Evolutionary conservation across 2,888 invertebrate species (phyloP).

Genomic region (Cosmorhoe ocellata): DNA sequence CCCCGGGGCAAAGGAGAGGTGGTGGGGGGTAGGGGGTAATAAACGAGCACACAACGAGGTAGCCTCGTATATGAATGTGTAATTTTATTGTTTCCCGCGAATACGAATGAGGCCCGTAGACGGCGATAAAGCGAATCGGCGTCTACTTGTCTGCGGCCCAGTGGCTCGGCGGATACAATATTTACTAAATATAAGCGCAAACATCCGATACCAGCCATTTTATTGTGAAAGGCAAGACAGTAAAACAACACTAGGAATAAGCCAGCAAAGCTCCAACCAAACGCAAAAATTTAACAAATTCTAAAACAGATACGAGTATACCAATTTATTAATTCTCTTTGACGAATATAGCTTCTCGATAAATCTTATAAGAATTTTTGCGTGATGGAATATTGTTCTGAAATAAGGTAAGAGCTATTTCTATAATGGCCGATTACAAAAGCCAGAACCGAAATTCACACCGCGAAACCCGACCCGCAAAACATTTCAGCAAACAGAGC

Average conservation of each 20-base stretch:
- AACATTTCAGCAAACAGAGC: slow-evolving; percentile 61
- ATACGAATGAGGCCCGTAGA: slow-evolving; percentile 21
- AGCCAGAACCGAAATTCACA: slow-evolving; percentile 41
- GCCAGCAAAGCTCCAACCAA: too few species aligned
- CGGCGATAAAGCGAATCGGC: slow-evolving; percentile 24
- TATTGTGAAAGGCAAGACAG: not conserved
- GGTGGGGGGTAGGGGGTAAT: slow-evolving; percentile 32
- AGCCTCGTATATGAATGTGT: slow-evolving; percentile 55
- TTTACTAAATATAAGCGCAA: slow-evolving; percentile 2
- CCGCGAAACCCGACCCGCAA: slow-evolving; percentile 46
- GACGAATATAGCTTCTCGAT: too few species aligned
- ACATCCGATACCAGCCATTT: not conserved
- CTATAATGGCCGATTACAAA: slow-evolving; percentile 7
- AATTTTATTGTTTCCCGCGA: slow-evolving; percentile 45
- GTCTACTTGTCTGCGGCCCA: slow-evolving; percentile 25
- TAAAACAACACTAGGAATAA: too few species aligned
- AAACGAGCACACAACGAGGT: slow-evolving; percentile 48
- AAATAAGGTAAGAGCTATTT: slow-evolving; percentile 1
- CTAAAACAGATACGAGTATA: too few species aligned
- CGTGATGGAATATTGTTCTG: not conserved
- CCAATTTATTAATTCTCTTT: too few species aligned
- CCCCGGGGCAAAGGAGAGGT: not conserved
- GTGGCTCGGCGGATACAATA: not conserved
- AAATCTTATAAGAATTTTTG: not conserved
- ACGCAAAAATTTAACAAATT: too few species aligned